A percentile compares a stretch with the other conserved stretches of the same genome.
Evolutionary conservation across 2,797 vertebrate genomes (phyloP).

Genomic region (Hippopotamyrus pictus): DNA sequence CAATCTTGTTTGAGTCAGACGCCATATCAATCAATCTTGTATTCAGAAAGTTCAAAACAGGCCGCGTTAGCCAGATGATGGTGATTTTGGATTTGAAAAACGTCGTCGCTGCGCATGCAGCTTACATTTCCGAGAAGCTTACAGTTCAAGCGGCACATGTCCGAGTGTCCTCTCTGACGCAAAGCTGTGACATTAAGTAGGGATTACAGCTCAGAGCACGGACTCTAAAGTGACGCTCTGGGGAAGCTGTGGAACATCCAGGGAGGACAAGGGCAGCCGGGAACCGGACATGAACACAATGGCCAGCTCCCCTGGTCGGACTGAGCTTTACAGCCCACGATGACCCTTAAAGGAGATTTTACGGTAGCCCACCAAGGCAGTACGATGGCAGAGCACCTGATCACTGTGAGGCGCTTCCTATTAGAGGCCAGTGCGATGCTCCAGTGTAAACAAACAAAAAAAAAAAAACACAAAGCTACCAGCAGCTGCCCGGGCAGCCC

Average conservation of each 20-base stretch:
- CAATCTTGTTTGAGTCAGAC: not conserved
- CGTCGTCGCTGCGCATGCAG: not conserved
- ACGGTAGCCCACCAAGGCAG: not conserved
- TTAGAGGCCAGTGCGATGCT: not conserved
- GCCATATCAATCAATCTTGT: not conserved
- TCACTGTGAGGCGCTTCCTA: not conserved
- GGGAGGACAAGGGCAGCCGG: not conserved
- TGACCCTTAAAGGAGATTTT: not conserved
- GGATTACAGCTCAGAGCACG: not conserved
- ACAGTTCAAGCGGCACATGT: not conserved
- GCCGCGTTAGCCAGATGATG: not conserved
- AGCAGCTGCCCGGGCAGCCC: not conserved
- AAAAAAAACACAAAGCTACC: not conserved
- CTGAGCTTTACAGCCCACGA: not conserved
- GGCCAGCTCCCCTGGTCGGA: not conserved
- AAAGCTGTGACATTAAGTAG: not conserved
- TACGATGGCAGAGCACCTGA: not conserved
- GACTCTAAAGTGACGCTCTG: not conserved
- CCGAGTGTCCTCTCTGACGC: not conserved
- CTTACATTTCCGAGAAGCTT: slow-evolving; percentile 7
- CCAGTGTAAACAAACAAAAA: not conserved
- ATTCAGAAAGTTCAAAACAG: not conserved
- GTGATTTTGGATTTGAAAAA: not conserved
- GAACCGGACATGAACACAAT: not conserved
- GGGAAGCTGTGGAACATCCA: not conserved